These are phyloP conservation scores for Leguminivora glycinivorella DNA, from an alignment of 1,140 invertebrate genomes.

Conservation along the genomic window DNA sequence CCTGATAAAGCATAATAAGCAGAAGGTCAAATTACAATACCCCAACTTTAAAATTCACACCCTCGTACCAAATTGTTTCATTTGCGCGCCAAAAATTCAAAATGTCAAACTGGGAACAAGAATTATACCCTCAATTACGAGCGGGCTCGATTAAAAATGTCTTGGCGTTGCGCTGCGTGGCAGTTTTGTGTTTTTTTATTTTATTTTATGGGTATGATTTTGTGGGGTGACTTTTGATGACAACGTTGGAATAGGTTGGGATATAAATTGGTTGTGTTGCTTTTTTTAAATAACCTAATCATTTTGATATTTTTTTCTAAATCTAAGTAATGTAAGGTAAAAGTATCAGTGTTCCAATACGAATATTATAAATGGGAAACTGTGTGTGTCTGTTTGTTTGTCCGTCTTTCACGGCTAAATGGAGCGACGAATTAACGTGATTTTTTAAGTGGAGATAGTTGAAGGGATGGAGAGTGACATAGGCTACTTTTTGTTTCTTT, in stretches of 20 bases:
- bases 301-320: not conserved
- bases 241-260: not conserved
- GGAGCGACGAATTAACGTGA: no score
- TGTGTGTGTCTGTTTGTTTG: no score
- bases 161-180: slow-evolving; percentile 19
- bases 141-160: slow-evolving; percentile 20
- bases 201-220: slow-evolving; percentile 24
- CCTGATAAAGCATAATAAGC: no score
- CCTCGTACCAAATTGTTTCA: slow-evolving; percentile 14
- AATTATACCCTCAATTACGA: slow-evolving; percentile 22
- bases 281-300: not conserved
- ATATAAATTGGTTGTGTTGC: not conserved
- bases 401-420: no score
- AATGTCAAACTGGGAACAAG: slow-evolving; percentile 21
- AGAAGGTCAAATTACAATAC: not conserved
- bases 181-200: slow-evolving; percentile 17
- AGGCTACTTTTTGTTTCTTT: no score
- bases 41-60: not conserved
- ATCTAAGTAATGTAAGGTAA: no score
- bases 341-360: no score
- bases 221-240: not conserved
- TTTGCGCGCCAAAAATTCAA: slow-evolving; percentile 27
- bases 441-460: no score
- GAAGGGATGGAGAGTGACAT: no score
- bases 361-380: no score